A percentile compares a stretch with the other conserved stretches of the same genome.
phyloP scores from a whole-genome alignment of 2,797 vertebrate genomes.

The Halcyon smyrnensis region DNA sequence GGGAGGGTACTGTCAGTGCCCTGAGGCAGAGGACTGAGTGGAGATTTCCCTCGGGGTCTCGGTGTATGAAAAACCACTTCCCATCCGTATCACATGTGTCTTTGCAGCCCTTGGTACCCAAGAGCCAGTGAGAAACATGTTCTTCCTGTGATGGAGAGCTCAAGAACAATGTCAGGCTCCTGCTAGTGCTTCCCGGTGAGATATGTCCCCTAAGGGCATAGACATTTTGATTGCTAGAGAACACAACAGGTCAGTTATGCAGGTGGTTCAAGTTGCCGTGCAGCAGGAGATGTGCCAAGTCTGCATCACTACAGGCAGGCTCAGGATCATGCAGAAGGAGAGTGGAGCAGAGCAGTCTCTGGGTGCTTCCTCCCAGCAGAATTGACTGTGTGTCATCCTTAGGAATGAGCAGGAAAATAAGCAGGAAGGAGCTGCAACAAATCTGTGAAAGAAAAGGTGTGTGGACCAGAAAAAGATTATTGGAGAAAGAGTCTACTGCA shows the following conservation, averaged over 20 bases:
- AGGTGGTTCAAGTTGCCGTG: background rate
- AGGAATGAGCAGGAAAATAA: background rate
- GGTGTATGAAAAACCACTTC: background rate
- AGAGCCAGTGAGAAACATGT: fast-evolving
- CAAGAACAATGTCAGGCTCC: fast-evolving
- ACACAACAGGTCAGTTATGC: background rate
- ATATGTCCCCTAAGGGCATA: background rate
- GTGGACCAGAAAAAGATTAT: background rate
- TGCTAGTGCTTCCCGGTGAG: background rate
- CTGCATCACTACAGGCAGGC: background rate
- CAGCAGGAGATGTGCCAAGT: background rate
- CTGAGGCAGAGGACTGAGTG: background rate
- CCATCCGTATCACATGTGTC: fast-evolving
- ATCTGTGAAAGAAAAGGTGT: background rate
- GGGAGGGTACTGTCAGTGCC: background rate
- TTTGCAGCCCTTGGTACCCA: background rate
- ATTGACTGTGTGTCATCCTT: background rate
- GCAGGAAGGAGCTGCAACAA: background rate
- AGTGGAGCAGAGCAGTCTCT: background rate
- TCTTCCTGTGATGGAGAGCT: background rate
- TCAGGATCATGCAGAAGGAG: background rate
- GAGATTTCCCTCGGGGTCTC: background rate
- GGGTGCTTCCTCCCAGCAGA: background rate
- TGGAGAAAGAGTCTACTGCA: background rate
- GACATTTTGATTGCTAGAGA: background rate